Percentiles rank a stretch among this genome's conserved stretches.
phyloP scores from a whole-genome alignment of 2,113 vertebrate genomes.

The Sminthopsis crassicaudata region DNA sequence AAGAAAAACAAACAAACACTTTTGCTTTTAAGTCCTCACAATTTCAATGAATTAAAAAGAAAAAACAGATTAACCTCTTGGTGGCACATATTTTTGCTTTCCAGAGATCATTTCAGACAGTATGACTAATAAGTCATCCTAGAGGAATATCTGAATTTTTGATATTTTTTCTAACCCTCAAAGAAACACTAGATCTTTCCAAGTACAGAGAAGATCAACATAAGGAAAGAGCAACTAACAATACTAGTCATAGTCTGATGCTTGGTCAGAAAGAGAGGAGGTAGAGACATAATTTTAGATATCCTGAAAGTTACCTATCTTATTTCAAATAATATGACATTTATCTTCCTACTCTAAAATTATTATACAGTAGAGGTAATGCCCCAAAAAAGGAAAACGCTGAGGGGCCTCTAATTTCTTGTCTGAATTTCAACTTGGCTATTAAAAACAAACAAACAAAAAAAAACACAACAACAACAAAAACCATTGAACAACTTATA shows the following conservation, averaged over 20 bases:
- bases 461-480: no score
- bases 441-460: not conserved
- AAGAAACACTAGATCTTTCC: not conserved
- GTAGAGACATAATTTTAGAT: not conserved
- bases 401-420: fast-evolving
- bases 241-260: not conserved
- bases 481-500: not conserved
- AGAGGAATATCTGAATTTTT: fast-evolving
- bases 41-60: not conserved
- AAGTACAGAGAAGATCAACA: not conserved
- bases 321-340: not conserved
- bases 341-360: not conserved
- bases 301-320: not conserved
- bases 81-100: not conserved
- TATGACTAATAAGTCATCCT: slow-evolving; percentile 37
- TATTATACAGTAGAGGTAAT: not conserved
- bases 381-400: not conserved
- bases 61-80: not conserved
- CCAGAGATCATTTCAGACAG: not conserved
- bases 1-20: not conserved
- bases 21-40: not conserved
- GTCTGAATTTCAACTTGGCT: slow-evolving; percentile 32
- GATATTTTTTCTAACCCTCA: not conserved
- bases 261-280: not conserved
- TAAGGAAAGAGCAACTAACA: not conserved